Conservation (phyloP, 2,113 vertebrate genomes). For the Takifugu flavidus region DNA sequence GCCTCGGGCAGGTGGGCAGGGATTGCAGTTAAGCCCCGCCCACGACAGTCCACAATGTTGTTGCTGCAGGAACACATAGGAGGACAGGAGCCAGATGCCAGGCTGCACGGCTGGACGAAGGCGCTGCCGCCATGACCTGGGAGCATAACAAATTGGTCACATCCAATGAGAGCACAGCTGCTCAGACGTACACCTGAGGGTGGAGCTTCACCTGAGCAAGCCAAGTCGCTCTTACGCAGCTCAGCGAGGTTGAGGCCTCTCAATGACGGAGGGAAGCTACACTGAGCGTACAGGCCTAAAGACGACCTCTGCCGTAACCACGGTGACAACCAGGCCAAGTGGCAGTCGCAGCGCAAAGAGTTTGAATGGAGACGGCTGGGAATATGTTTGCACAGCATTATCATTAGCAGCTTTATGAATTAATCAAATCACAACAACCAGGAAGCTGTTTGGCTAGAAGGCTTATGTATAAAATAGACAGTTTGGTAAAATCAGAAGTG, state of each 20-base stretch:
- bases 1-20: slow-evolving; percentile 91
- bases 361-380: slow-evolving; percentile 89
- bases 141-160: not conserved
- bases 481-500: too few species aligned
- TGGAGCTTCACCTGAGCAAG: slow-evolving; percentile 78
- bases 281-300: slow-evolving; percentile 91
- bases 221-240: slow-evolving; percentile 87
- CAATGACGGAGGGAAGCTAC: slow-evolving; percentile 77
- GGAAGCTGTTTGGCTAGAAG: too few species aligned
- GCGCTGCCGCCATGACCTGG: slow-evolving; percentile 80
- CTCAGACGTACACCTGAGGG: accelerated
- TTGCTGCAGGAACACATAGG: slow-evolving; percentile 92
- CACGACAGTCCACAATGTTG: slow-evolving; percentile 92
- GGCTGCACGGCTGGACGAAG: slow-evolving; percentile 81
- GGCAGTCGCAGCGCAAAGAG: slow-evolving; percentile 87
- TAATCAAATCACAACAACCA: too few species aligned
- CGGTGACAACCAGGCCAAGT: slow-evolving; percentile 88
- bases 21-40: slow-evolving; percentile 91
- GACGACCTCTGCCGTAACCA: slow-evolving; percentile 88
- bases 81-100: slow-evolving; percentile 90
- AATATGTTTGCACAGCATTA: accelerated
- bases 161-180: not conserved
- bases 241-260: slow-evolving; percentile 87
- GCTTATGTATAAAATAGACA: too few species aligned
- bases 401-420: too few species aligned